These are phyloP conservation scores for Limonius californicus DNA, from an alignment of 1,140 invertebrate species.

Conservation along the genomic window DNA sequence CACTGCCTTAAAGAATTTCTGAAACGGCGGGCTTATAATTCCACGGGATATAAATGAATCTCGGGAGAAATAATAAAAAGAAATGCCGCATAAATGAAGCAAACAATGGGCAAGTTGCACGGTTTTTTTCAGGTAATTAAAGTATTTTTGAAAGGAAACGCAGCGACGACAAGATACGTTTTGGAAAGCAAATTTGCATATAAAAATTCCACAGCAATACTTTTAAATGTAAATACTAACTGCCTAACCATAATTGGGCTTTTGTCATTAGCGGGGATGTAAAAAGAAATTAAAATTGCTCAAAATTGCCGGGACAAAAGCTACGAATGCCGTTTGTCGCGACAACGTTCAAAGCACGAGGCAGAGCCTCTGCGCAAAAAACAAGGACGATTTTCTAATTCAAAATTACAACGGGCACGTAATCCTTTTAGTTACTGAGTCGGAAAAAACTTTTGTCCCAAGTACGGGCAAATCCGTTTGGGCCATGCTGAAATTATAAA, in stretches of 20 bases:
- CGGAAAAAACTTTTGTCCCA: too few relatives aligned
- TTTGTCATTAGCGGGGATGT: too few relatives aligned
- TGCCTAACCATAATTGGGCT: too few relatives aligned
- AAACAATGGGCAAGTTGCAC: neutral
- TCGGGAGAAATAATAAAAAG: constrained; percentile 9
- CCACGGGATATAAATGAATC: constrained; percentile 5
- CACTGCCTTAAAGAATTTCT: constrained; percentile 3
- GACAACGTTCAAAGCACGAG: neutral
- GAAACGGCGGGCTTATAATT: constrained; percentile 10
- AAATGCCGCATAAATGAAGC: neutral
- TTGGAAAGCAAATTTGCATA: neutral
- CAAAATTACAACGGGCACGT: neutral
- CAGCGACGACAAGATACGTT: neutral
- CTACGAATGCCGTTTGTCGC: neutral
- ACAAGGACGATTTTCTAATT: neutral
- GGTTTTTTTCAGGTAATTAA: constrained; percentile 2
- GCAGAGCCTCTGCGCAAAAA: neutral
- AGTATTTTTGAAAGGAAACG: constrained; percentile 2
- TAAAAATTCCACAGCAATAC: neutral
- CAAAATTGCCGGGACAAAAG: neutral
- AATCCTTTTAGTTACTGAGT: neutral
- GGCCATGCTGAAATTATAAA: too few relatives aligned
- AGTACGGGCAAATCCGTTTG: too few relatives aligned
- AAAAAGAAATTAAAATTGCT: neutral
- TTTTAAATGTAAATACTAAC: neutral